Evolutionary conservation across 1,140 invertebrate genomes (phyloP), one percentile per base, ranked within the genome.

Genomic region (Apis mellifera): DNA sequence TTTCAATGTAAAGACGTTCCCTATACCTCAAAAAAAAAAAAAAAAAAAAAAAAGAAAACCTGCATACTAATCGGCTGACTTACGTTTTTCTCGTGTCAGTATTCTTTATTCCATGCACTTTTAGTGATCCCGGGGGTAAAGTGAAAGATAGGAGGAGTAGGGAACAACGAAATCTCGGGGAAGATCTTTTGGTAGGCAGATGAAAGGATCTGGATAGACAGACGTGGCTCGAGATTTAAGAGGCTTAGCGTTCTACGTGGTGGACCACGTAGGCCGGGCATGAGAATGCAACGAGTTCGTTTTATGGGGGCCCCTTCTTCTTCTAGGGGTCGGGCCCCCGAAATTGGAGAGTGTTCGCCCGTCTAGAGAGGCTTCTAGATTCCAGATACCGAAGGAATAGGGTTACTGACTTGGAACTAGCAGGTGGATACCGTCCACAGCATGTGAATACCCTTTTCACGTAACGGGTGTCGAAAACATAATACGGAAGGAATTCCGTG

Each of bases 371-470:
- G 78, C 81, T 84, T 84, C 89, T 86, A 89, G 89, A 90, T 90
- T 87, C 78, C 55, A 89, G 89, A 90, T 90, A 90, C 74, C 81
- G 59, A 55, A 83, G 86, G 86, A 88, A 89, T 90, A 89, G 89
- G 84, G 84, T 90, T 90, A 89, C 89, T 82, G 82, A 77, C 85
- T 88, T 77, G 78, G 52, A 78, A 81, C 84, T 87, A 84, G 88
- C 90, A 90, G 90, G 89, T 90, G 90, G 86, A 90, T 84, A 87
- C 75, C 84, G 86, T 77, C 84, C 82, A 62, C 52, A 64, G 74
- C 65, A 52, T 87, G 72, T 88, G 77, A 78, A 88, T 85, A 60
- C 73, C 42, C 60, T 69, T 42, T 42, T 76, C 68, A 85, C 15
- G 50, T 83, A 89, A 87, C 88, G 89, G 86, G 86, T 89, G 80